Conservation (phyloP, 2,888 invertebrate genomes). For the Torymus auratus region DNA sequence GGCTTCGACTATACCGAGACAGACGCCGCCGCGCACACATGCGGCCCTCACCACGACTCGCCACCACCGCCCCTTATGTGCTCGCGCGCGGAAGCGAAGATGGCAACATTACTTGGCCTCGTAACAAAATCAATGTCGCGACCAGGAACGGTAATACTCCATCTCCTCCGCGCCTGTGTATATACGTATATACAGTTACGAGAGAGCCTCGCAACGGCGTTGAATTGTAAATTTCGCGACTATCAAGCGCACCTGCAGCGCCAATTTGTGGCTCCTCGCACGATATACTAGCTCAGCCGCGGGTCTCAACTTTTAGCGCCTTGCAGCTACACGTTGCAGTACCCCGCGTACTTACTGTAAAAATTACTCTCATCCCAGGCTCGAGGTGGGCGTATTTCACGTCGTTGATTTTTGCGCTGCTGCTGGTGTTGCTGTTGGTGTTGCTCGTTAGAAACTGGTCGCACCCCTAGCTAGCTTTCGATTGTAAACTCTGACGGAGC, state of each 20-base stretch:
- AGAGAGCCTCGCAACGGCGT: background rate
- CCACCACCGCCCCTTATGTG: background rate
- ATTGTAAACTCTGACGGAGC: conserved; percentile 13
- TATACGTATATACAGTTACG: no score
- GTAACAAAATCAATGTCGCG: conserved; percentile 51
- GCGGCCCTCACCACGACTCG: no score
- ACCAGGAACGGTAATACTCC: conserved; percentile 36
- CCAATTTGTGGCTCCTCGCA: conserved; percentile 46
- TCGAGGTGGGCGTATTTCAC: conserved; percentile 17
- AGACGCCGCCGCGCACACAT: no score
- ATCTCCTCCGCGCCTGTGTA: background rate
- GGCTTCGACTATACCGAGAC: no score
- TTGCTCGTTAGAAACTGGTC: conserved; percentile 8
- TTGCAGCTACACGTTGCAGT: background rate
- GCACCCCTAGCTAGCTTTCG: background rate
- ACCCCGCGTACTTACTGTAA: background rate
- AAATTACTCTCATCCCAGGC: conserved; percentile 6
- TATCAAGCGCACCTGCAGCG: conserved; percentile 49
- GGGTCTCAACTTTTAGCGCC: conserved; percentile 19
- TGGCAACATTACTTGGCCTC: conserved; percentile 43
- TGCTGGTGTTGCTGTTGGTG: no score
- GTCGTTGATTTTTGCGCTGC: conserved; percentile 6
- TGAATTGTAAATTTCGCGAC: conserved; percentile 55
- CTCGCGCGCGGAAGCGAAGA: conserved; percentile 15
- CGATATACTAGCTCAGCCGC: conserved; percentile 16